Percentiles rank a stretch among this genome's conserved stretches.
phyloP scores from a whole-genome alignment of 2,797 vertebrate genomes.

The Notolabrus celidotus region DNA sequence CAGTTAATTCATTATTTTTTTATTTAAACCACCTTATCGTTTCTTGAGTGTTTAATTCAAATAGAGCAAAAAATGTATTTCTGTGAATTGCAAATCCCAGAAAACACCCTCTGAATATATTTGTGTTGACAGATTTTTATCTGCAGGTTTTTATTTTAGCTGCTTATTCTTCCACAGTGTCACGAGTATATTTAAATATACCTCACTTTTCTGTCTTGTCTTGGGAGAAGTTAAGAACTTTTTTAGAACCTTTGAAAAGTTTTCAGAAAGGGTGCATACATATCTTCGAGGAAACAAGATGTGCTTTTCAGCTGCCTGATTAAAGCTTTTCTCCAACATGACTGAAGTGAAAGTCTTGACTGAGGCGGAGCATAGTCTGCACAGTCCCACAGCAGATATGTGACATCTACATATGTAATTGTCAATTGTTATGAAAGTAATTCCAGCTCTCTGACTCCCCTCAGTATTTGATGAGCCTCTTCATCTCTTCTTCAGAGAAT shows the following conservation, averaged over 20 bases:
- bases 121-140: background rate
- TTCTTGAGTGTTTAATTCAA: constrained; percentile 4
- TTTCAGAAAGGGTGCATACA: background rate
- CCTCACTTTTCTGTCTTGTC: background rate
- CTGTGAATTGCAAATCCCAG: constrained; percentile 2
- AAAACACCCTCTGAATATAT: background rate
- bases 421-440: constrained; percentile 21
- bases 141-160: constrained; percentile 6
- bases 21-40: constrained; percentile 1
- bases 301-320: background rate
- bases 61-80: background rate
- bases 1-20: background rate
- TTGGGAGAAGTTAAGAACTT: constrained; percentile 1
- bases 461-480: constrained; percentile 10
- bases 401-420: constrained; percentile 22
- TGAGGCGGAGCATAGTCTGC: background rate
- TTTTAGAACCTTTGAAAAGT: background rate
- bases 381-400: constrained; percentile 2
- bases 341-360: background rate
- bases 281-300: background rate
- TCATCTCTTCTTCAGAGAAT: constrained; percentile 34
- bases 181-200: background rate
- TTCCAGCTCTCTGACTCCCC: constrained; percentile 13
- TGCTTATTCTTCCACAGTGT: background rate
- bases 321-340: background rate